phyloP scores from a whole-genome alignment of 2,113 vertebrate species.

The Sylvilagus bachmani region DNA sequence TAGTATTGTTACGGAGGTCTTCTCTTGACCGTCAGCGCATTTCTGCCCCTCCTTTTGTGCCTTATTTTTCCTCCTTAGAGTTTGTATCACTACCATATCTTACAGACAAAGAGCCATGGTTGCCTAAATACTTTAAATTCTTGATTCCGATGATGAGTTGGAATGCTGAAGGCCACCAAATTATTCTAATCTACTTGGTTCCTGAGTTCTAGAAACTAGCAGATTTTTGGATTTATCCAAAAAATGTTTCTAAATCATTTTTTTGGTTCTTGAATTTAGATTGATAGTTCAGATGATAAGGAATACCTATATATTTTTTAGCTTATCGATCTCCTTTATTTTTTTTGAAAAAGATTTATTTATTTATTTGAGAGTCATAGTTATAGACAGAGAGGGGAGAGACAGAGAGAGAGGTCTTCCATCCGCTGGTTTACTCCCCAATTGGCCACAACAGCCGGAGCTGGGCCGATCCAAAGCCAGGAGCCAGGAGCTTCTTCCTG shows the following conservation, averaged over 20 bases:
- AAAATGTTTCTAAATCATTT: conserved; percentile 33
- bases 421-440: too few species aligned
- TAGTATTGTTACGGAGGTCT: background rate
- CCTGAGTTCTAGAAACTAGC: background rate
- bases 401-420: too few species aligned
- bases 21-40: background rate
- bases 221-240: background rate
- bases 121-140: background rate
- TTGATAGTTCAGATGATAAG: background rate
- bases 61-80: conserved; percentile 17
- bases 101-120: background rate
- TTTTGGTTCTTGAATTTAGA: background rate
- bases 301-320: background rate
- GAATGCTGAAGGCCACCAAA: background rate
- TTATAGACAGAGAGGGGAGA: too few species aligned
- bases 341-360: background rate
- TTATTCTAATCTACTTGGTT: conserved; percentile 27
- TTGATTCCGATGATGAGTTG: background rate
- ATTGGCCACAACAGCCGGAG: too few species aligned
- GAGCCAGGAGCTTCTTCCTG: too few species aligned
- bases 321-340: background rate
- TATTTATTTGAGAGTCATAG: too few species aligned
- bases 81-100: background rate
- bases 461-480: too few species aligned
- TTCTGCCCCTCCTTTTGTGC: background rate